A percentile compares a stretch with the other conserved stretches of the same genome.
These are phyloP conservation scores for Eleginops maclovinus DNA, from an alignment of 2,113 vertebrate species.

Conservation along the genomic window DNA sequence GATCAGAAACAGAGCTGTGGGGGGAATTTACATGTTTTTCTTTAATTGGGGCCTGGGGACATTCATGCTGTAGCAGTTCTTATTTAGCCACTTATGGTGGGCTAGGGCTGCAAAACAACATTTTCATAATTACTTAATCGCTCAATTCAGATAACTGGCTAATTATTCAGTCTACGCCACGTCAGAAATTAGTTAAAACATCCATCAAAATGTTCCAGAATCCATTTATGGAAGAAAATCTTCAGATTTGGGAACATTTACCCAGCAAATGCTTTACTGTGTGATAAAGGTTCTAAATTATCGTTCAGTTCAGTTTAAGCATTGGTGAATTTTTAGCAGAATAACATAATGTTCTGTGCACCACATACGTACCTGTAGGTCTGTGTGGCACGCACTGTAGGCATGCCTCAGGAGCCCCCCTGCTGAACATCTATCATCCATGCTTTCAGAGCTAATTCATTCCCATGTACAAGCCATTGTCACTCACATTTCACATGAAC, in stretches of 20 bases:
- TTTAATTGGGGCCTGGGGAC: constrained; percentile 33
- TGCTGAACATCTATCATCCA: not conserved
- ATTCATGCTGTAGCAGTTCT: not conserved
- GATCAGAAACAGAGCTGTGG: not conserved
- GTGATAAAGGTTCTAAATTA: not conserved
- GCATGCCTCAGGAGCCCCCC: not conserved
- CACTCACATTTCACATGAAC: not conserved
- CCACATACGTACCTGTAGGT: not conserved
- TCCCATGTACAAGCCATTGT: constrained; percentile 8
- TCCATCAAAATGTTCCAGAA: not conserved
- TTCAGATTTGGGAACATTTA: not conserved
- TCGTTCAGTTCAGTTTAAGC: not conserved
- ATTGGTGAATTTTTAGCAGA: not conserved
- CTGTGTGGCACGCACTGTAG: not conserved
- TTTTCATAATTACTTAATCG: not conserved
- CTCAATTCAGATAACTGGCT: not conserved
- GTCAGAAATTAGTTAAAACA: not conserved
- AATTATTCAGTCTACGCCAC: not conserved
- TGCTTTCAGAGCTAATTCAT: not conserved
- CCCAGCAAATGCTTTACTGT: not conserved
- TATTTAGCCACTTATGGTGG: not conserved
- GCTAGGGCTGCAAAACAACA: not conserved
- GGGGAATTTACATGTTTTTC: not conserved
- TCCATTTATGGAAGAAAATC: not conserved
- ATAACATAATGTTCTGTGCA: not conserved